Conservation (phyloP, 2,113 vertebrate species). For the Oplegnathus fasciatus region DNA sequence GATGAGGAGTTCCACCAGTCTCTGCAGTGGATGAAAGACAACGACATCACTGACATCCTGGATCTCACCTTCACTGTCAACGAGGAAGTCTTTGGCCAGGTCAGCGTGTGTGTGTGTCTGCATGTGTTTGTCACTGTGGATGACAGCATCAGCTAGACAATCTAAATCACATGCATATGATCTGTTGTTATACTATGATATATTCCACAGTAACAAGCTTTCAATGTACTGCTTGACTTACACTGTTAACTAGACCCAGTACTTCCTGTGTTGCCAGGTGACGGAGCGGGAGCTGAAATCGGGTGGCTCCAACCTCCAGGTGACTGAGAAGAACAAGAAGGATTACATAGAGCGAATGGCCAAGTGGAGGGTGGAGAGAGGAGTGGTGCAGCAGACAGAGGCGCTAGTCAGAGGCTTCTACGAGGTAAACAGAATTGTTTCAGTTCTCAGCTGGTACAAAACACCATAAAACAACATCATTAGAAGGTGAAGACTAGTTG, state of each 20-base stretch:
- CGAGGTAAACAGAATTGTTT: slow-evolving; percentile 86
- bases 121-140: too few relatives aligned
- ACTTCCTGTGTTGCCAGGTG: slow-evolving; percentile 85
- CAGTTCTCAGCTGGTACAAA: neutral
- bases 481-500: too few relatives aligned
- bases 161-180: neutral
- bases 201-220: neutral
- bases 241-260: neutral
- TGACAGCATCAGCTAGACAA: neutral
- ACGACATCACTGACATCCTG: slow-evolving; percentile 97
- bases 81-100: slow-evolving; percentile 99
- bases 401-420: slow-evolving; percentile 97
- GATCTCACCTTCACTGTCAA: slow-evolving; percentile 99
- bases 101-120: slow-evolving; percentile 50
- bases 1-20: slow-evolving; percentile 99
- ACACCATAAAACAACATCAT: neutral
- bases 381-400: slow-evolving; percentile 95
- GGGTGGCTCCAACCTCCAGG: slow-evolving; percentile 94
- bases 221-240: neutral
- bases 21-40: slow-evolving; percentile 99
- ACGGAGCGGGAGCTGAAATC: slow-evolving; percentile 97
- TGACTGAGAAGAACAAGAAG: slow-evolving; percentile 99
- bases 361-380: slow-evolving; percentile 95
- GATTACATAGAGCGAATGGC: slow-evolving; percentile 99
- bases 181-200: neutral